Evolutionary conservation across 2,888 invertebrate species (phyloP).

Genomic region (Zele albiditarsus): DNA sequence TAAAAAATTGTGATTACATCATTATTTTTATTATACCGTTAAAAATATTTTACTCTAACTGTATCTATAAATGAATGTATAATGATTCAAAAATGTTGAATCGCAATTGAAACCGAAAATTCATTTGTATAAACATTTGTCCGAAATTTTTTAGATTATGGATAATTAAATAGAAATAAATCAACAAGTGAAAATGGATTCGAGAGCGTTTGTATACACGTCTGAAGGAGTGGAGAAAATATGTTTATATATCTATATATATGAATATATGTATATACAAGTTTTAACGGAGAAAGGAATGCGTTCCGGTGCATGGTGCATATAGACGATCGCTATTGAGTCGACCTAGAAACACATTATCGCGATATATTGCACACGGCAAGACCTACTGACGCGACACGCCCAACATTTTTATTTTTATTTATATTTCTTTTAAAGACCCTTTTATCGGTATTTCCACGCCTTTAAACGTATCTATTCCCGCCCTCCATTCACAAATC

Average conservation of each 20-base stretch:
- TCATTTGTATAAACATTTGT: background rate
- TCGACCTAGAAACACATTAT: conserved; percentile 65
- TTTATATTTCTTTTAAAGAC: conserved; percentile 19
- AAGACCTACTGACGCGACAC: conserved; percentile 62
- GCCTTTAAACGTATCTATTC: background rate
- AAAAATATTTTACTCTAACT: no score
- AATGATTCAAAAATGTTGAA: no score
- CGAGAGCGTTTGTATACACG: background rate
- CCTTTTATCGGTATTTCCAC: conserved; percentile 32
- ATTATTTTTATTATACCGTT: background rate
- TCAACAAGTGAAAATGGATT: background rate
- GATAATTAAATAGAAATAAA: background rate
- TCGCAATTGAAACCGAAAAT: background rate
- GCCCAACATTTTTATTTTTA: conserved; percentile 49
- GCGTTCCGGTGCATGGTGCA: conserved; percentile 49
- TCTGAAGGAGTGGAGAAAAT: background rate
- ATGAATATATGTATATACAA: background rate
- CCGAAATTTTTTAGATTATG: background rate
- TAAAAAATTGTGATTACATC: background rate
- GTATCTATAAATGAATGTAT: no score
- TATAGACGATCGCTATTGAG: conserved; percentile 43
- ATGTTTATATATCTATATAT: background rate
- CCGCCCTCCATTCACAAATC: background rate
- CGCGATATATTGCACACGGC: conserved; percentile 57
- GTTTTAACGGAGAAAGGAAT: conserved; percentile 43